Evolutionary conservation across 1,140 invertebrate species (phyloP), one percentile per base, ranked within the genome.

Genomic region (Zaprionus taronus): DNA sequence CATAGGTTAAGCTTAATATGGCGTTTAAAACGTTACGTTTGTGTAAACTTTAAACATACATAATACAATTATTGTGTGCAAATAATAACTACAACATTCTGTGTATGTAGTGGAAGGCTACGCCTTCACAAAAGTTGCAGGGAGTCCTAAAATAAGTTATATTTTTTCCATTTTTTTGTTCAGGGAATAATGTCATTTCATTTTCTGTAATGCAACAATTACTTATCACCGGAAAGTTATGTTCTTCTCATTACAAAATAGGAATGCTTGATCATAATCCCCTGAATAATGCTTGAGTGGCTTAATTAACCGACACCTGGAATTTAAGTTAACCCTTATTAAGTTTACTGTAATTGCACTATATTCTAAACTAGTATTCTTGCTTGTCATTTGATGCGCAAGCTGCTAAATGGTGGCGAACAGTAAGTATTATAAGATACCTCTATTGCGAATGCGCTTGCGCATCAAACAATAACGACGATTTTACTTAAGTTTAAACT

Each of bases 1-100:
- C 64, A 70, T 87, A 87, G 77, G 53, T 56, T 87, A 89, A 89
- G 72, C 56, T 75, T 72, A 67, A 80, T 87, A 87, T 89, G 81
- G 84, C 84, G 85, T 89, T 87, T 68, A 84, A 78, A 89, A 87
- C 81, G 84, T 89, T 72, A 87, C 81, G 84, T 89, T 75, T 70
- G 51, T 83, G 72, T 81, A 86, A 86, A 83, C 63, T 51, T 51
- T 24, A 80, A 83, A 87, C 64, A 66, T 49, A 63, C 61, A 51
- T 41, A 86, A 87, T 83, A 87, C 73, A 83, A 77, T 64, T 87
- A 80, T 55, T 85, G 63, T 49, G 68, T 79, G 64, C 77, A 68
- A 68, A 53, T 66, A 80, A 66, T 74, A 79, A 84, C 81, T 77
- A 77, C 67, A 75, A 81, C 63, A 60, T 74, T 60, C 62, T 55